Base-by-base conservation (phyloP, 2,888 invertebrate species). In the Cephus spinipes region DNA sequence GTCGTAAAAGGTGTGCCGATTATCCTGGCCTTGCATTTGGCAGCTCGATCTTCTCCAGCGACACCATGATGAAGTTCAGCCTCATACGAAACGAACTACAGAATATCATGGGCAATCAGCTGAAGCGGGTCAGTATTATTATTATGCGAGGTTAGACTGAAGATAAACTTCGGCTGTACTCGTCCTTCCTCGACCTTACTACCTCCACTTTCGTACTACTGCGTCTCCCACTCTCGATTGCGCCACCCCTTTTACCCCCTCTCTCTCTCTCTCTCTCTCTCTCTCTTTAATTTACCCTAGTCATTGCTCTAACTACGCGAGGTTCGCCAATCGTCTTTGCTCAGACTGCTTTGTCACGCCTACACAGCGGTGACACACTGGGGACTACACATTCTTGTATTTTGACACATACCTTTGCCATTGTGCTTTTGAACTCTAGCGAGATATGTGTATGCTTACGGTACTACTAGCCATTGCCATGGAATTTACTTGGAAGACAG, bases 11-110 rank as follows among this genome's bases (percentile, higher is more conserved):
- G 92, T 97, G 97, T 92, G 96, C 97, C 69, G 98, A 98, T 91
- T 98, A 98, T 92, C 98, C 98, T 0, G 98, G 98, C 36, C 92
- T 98, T 79, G 97, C 97, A 1, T 97, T 98, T 90, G 97, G 97
- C 76, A 95, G 96, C 85, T 97, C 97, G 82, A 96, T 98, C 90
- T 98, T 98, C 93, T 98, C 97, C 90, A 98, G 98, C 79, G 98
- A 98, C 91, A 98, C 98, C 12, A 96, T 98, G 95, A 98, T 99
- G 96, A 98, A 98, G 93, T 98, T 98, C 92, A 97, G 96, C 92
- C 96, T 99, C 86, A 99, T 99, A 91, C 96, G 96, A 92, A 98
- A 98, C 92, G 99, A 99, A 93, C 94, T 99, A 91, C 98, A 98
- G 94, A 99, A 99, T 93, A 98, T 98, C 92, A 97, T 97, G 95